Conservation (phyloP, 2,797 vertebrate species). For the Philypnodon macrostomus region DNA sequence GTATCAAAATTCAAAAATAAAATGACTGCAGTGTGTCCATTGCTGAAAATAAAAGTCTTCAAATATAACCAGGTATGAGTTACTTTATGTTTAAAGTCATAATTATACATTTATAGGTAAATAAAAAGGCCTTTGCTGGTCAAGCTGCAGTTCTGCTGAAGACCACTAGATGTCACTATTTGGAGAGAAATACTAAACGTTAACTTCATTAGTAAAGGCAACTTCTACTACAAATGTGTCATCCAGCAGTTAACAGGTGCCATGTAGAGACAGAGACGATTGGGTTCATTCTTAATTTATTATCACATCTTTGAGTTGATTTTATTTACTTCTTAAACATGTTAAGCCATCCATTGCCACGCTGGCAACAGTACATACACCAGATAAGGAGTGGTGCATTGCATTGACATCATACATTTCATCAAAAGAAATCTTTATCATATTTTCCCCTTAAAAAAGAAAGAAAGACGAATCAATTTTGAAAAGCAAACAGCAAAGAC, state of each 20-base stretch:
- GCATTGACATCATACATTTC: constrained; percentile 75
- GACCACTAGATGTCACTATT: background rate
- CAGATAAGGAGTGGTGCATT: constrained; percentile 69
- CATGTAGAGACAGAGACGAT: background rate
- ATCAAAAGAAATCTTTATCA: constrained; percentile 60
- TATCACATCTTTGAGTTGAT: constrained; percentile 71
- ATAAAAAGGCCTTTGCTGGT: background rate
- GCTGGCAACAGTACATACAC: constrained; percentile 70
- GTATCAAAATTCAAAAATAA: constrained; percentile 87
- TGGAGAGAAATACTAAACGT: no score
- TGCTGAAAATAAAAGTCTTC: constrained; percentile 94
- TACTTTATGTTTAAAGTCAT: constrained; percentile 3
- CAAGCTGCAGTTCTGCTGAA: background rate
- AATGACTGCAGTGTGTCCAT: constrained; percentile 92
- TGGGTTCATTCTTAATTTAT: constrained; percentile 22
- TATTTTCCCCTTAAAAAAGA: constrained; percentile 57
- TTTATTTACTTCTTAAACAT: constrained; percentile 77
- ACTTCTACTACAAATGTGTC: no score
- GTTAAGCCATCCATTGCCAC: constrained; percentile 71
- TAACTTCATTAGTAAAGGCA: no score
- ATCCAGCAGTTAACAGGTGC: no score
- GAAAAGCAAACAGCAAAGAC: constrained; percentile 54
- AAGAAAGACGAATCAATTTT: constrained; percentile 44
- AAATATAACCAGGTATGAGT: constrained; percentile 72
- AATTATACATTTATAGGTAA: no score